Conservation (phyloP, 2,888 invertebrate genomes). For the Hipparchia sbordonii region DNA sequence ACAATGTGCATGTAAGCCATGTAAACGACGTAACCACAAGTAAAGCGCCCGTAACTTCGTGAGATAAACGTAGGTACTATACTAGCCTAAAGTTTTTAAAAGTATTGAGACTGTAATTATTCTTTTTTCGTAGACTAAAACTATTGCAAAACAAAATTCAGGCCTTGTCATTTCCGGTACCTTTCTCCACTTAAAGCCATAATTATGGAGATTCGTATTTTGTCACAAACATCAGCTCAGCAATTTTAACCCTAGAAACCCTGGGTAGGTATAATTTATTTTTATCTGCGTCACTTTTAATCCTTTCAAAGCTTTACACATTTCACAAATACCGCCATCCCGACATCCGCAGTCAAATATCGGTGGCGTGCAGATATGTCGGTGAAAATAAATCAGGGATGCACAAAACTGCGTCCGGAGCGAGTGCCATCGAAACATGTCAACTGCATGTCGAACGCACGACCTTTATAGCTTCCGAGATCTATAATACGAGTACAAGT, state of each 20-base stretch:
- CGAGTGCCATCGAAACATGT: conserved; percentile 59
- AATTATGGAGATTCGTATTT: neutral
- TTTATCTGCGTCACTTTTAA: conserved; percentile 10
- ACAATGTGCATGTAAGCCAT: too few species aligned
- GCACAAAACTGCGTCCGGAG: conserved; percentile 62
- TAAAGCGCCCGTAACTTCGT: too few species aligned
- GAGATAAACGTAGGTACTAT: too few species aligned
- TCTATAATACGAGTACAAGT: conserved; percentile 21
- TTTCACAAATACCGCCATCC: conserved; percentile 23
- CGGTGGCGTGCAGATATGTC: conserved; percentile 28
- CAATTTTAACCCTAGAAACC: neutral
- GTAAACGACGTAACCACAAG: too few species aligned
- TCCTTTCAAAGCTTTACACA: neutral
- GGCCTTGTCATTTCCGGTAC: too few species aligned
- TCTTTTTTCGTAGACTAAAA: too few species aligned
- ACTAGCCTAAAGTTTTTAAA: too few species aligned
- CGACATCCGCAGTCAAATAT: conserved; percentile 26
- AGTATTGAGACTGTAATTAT: too few species aligned
- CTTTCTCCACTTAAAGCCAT: too few species aligned
- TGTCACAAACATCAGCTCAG: neutral
- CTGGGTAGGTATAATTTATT: neutral
- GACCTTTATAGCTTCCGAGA: conserved; percentile 32
- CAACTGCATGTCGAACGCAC: conserved; percentile 56
- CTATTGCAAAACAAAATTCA: too few species aligned
- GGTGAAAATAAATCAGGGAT: conserved; percentile 66